Evolutionary conservation across 2,888 invertebrate genomes (phyloP).

Genomic region (Conus canariensis): DNA sequence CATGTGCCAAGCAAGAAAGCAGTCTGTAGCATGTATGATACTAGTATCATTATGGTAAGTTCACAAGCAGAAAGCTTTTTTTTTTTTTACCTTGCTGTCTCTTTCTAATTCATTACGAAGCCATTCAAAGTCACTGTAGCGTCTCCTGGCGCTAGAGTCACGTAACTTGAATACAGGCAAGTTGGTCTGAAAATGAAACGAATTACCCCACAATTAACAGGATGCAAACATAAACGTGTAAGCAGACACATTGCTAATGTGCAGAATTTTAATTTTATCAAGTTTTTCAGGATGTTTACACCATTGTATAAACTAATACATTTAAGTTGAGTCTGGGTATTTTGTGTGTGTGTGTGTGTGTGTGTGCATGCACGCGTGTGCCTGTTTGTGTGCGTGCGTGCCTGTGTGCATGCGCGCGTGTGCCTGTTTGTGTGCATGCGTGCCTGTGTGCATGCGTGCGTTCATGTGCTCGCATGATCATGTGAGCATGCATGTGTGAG

Average conservation of each 20-base stretch:
- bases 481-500: no score
- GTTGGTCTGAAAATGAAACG: conserved; percentile 88
- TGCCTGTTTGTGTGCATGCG: not conserved
- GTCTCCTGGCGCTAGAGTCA: conserved; percentile 96
- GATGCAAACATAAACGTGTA: not conserved
- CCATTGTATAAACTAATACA: not conserved
- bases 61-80: no score
- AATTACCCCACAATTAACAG: not conserved
- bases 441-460: not conserved
- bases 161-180: conserved; percentile 99
- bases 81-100: conserved; percentile 92
- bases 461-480: no score
- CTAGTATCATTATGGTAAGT: no score
- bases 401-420: not conserved
- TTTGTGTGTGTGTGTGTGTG: no score
- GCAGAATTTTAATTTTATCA: not conserved
- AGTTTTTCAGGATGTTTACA: not conserved
- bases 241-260: not conserved
- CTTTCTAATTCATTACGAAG: conserved; percentile 98
- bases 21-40: no score
- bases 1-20: no score
- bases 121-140: conserved; percentile 99
- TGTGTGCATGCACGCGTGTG: not conserved
- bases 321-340: not conserved
- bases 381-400: not conserved